Evolutionary conservation across 2,113 vertebrate genomes (phyloP), one percentile per base, ranked within the genome.

Genomic region (Scolopax mira): DNA sequence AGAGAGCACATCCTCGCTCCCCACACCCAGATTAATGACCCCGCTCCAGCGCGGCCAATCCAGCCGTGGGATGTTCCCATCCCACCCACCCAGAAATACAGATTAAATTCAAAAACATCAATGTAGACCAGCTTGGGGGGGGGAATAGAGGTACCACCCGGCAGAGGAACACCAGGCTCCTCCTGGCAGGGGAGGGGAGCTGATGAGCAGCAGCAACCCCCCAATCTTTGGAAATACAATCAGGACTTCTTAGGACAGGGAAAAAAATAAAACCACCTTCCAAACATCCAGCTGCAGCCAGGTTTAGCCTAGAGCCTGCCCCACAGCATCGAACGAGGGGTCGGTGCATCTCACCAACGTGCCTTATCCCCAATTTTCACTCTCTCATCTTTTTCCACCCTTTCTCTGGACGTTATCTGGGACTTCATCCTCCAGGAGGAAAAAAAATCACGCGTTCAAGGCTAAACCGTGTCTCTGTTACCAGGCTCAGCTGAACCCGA

Each of bases 321-420:
- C 8, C 11, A 1, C 35, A 21, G 14, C 17, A 6, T 3, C 6
- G 5, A 7, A 27, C 1, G 3, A 21, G 19, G 25, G 37, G 25
- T 4, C 13, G 15, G 39, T 1, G 0, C 14, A 61, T 42, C 65
- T 3, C 11, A 16, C 24, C 75, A 30, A 12, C 1, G 3, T 7
- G 7, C 15, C 46, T 30, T 41, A 7, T 22, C 57, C 67, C 48
- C 46, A 13, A 7, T 33, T 33, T 64, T 39, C 60, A 39, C 27
- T 18, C 60, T 28, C 57, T 24, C 14, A 1, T 24, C 22, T 31
- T 31, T 67, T 66, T 31, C 7, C n/a, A 30, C 42, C 2, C 0
- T 61, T 41, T 33, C 65, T 66, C 48, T 44, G 12, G 18, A 25
- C 1, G 0, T 18, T 18, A 1, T 1, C 14, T 1, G 25, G 72